Base-by-base conservation (phyloP, 2,797 vertebrate species). In the Pogoniulus pusillus region DNA sequence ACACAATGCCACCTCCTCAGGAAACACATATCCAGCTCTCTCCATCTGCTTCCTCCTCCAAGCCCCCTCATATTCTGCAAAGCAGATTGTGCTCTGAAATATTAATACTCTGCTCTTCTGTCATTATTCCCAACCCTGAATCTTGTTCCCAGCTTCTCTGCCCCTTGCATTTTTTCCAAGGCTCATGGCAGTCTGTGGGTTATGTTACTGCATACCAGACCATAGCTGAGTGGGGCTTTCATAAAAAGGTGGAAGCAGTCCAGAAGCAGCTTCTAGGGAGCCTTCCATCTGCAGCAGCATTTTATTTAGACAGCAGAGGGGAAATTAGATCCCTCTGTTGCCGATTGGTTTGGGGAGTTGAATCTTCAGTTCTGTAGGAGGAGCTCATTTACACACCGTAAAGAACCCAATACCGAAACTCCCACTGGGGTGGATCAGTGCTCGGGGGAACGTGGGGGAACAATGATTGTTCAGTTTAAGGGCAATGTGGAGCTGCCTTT, bases 201-300 rank as follows among this genome's bases (percentile, higher is more conserved):
- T 93, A 60, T 37, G 43, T 90, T 92, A 83, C 90, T 62, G 60
- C 78, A 43, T 5, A 15, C 58, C 49, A 23, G 6, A 83, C 72
- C 45, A 51, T 0, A 32, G 35, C 90, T 89, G 85, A 92, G 85
- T 82, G 91, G 76, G 82, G 91, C 92, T 86, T 91, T 93, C 95
- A 94, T 68, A 66, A 93, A 93, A 80, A 90, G 75, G 83, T 93
- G 94, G 93, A 96, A 92, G 39, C 12, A 2, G 73, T 96, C 95
- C 95, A 95, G 91, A 49, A 91, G 87, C 78, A 94, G 95, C 93
- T 96, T 94, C 93, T 47, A 82, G 95, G 88, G 95, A 95, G 77
- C 84, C 41, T 62, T 95, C 91, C 87, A 92, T 95, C 91, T 87
- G 91, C 87, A 95, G 88, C 79, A 85, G 68, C 89, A 76, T 91